phyloP scores from a whole-genome alignment of 2,797 vertebrate genomes.

The Chloroceryle amazona region DNA sequence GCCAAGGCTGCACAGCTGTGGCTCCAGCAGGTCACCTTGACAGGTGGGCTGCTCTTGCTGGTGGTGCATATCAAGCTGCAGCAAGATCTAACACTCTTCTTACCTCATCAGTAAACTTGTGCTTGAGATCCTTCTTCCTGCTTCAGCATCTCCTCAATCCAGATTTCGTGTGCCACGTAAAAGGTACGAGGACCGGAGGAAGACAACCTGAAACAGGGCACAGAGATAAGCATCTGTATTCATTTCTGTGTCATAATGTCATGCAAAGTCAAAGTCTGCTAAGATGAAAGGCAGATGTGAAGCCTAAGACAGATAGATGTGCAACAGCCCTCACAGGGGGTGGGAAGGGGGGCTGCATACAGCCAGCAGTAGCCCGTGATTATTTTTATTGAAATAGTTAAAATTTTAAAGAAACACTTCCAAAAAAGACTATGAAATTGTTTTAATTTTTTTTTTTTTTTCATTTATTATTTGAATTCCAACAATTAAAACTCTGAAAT shows the following conservation, averaged over 20 bases:
- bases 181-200: neutral
- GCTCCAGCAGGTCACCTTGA: neutral
- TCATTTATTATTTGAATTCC: neutral
- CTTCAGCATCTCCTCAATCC: neutral
- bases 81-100: neutral
- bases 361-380: neutral
- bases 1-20: neutral
- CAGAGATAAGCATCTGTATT: neutral
- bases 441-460: neutral
- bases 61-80: fast-evolving
- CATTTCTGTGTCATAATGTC: neutral
- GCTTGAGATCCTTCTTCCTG: neutral
- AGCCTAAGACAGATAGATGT: neutral
- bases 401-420: neutral
- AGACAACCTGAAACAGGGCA: neutral
- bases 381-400: neutral
- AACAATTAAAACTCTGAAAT: neutral
- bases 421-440: neutral
- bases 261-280: neutral
- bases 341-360: neutral
- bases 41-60: neutral
- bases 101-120: fast-evolving
- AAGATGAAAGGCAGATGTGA: neutral
- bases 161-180: neutral
- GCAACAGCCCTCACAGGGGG: neutral